phyloP scores from a whole-genome alignment of 2,888 invertebrate genomes.

The Boloria selene region DNA sequence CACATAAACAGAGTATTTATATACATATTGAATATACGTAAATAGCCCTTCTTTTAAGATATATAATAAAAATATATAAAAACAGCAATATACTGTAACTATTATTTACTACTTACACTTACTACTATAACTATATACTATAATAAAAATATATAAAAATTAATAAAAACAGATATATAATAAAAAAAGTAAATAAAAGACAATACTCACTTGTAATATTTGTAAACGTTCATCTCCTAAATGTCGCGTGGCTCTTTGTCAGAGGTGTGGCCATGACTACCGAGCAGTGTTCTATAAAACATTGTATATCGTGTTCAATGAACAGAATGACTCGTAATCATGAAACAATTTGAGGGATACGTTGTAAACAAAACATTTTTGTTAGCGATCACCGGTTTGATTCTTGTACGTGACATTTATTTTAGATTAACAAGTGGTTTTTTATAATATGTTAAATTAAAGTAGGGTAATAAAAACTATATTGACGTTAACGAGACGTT shows the following conservation, averaged over 20 bases:
- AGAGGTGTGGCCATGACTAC: slow-evolving; percentile 21
- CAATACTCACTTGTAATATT: not conserved
- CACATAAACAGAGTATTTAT: too few species aligned
- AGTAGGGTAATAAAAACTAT: too few species aligned
- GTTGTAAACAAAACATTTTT: slow-evolving; percentile 11
- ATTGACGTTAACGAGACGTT: too few species aligned
- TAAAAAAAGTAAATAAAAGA: not conserved
- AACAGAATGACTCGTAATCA: slow-evolving; percentile 14
- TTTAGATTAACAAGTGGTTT: not conserved
- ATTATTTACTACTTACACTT: too few species aligned
- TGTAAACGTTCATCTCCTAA: not conserved
- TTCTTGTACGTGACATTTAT: not conserved
- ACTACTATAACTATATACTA: too few species aligned
- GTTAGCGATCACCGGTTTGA: slow-evolving; percentile 7
- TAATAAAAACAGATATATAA: too few species aligned
- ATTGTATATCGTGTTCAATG: slow-evolving; percentile 13
- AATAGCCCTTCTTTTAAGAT: too few species aligned
- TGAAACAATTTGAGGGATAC: slow-evolving; percentile 2
- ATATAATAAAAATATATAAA: too few species aligned
- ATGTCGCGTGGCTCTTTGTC: slow-evolving; percentile 10
- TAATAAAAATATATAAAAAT: too few species aligned
- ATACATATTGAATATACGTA: too few species aligned
- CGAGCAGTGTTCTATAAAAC: slow-evolving; percentile 13
- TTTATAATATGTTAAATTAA: too few species aligned
- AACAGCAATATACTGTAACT: too few species aligned